Evolutionary conservation across 2,888 invertebrate species (phyloP).

Genomic region (Bhutanitis thaidina): DNA sequence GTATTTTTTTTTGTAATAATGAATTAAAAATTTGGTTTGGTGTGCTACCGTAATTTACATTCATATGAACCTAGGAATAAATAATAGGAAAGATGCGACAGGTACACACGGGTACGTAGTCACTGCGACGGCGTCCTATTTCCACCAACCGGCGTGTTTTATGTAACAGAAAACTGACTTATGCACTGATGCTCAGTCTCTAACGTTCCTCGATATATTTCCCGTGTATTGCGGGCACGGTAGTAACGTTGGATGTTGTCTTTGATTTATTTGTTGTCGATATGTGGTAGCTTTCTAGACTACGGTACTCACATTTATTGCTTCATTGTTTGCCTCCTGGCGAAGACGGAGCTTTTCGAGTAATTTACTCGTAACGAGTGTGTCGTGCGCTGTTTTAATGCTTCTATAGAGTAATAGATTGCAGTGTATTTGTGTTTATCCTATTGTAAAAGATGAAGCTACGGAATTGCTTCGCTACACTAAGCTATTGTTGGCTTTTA

Average conservation of each 20-base stretch:
- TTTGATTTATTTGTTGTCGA: conserved; percentile 70
- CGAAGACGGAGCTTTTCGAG: conserved; percentile 51
- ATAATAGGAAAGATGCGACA: conserved; percentile 42
- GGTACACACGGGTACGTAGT: conserved; percentile 42
- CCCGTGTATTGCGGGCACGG: conserved; percentile 34
- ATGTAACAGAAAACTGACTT: conserved; percentile 47
- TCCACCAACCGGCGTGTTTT: conserved; percentile 38
- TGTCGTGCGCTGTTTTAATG: conserved; percentile 47
- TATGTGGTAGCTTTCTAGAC: conserved; percentile 63
- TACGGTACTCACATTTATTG: conserved; percentile 61
- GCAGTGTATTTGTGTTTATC: conserved; percentile 42
- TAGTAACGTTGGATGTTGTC: conserved; percentile 50
- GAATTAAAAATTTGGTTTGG: background rate
- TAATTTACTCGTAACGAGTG: conserved; percentile 63
- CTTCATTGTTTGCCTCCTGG: conserved; percentile 70
- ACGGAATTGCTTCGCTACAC: background rate
- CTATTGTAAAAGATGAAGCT: conserved; percentile 33
- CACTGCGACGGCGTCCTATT: conserved; percentile 30
- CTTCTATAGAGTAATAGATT: conserved; percentile 49
- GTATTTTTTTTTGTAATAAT: too few relatives aligned
- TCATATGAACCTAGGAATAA: too few relatives aligned
- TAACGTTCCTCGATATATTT: conserved; percentile 43
- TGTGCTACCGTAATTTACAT: conserved; percentile 21
- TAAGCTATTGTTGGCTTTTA: conserved; percentile 7
- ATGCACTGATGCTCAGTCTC: conserved; percentile 42